These are phyloP conservation scores for Nesoenas mayeri DNA, from an alignment of 2,113 vertebrate species.

Conservation along the genomic window DNA sequence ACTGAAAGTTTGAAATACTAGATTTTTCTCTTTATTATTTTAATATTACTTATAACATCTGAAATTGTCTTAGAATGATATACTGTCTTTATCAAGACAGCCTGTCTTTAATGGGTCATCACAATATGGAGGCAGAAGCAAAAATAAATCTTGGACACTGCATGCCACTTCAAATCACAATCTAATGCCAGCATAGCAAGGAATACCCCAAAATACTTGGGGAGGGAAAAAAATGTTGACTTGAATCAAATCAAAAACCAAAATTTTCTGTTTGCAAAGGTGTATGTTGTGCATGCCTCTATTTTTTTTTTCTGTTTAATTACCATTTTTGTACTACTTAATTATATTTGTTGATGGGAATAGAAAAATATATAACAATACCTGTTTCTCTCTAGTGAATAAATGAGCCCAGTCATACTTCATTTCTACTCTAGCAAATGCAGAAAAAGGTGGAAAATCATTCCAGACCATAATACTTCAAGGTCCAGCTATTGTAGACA, in stretches of 20 bases:
- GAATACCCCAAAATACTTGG: not conserved
- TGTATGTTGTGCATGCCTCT: not conserved
- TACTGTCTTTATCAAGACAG: not conserved
- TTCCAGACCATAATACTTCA: not conserved
- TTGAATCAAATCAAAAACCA: not conserved
- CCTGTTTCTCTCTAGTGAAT: not conserved
- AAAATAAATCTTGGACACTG: not conserved
- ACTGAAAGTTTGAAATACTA: not conserved
- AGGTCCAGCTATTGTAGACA: not conserved
- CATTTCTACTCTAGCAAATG: not conserved
- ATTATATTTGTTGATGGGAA: not conserved
- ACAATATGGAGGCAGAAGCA: not conserved
- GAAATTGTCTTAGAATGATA: not conserved
- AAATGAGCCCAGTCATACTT: not conserved
- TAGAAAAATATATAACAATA: not conserved
- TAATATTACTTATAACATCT: not conserved
- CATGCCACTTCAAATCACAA: not conserved
- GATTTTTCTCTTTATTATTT: not conserved
- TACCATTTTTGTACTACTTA: not conserved
- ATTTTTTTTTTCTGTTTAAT: not conserved
- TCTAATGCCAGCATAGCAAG: not conserved
- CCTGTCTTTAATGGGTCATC: not conserved
- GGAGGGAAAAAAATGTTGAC: rapidly evolving
- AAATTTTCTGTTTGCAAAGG: not conserved
- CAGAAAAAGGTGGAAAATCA: not conserved